These are phyloP conservation scores for Mionectes macconnelli DNA, from an alignment of 2,113 vertebrate species.

Conservation along the genomic window DNA sequence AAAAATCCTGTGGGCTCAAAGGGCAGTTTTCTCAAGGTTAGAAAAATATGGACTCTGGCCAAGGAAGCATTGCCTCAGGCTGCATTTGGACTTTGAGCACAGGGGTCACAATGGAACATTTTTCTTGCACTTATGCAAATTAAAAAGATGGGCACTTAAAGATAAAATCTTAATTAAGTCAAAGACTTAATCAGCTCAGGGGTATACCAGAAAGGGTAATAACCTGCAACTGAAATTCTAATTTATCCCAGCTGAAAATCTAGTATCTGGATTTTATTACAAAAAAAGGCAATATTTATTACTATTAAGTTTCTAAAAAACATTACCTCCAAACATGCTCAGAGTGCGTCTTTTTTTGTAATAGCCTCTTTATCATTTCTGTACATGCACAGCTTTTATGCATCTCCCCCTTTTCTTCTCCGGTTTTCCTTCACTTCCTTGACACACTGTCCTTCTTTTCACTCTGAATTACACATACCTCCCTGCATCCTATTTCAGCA, in stretches of 20 bases:
- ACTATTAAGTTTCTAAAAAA: neutral
- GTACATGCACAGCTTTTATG: neutral
- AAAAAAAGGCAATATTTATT: neutral
- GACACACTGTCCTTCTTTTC: neutral
- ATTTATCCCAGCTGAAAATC: neutral
- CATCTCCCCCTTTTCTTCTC: neutral
- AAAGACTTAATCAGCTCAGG: neutral
- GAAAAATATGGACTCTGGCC: neutral
- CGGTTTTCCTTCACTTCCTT: neutral
- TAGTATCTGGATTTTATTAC: neutral
- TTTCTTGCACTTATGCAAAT: neutral
- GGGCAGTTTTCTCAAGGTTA: neutral
- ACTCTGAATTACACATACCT: neutral
- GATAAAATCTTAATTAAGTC: conserved; percentile 35
- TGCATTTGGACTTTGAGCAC: neutral
- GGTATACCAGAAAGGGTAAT: neutral
- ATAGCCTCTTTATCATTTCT: neutral
- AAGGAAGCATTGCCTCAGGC: neutral
- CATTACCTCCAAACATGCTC: neutral
- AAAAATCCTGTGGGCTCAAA: neutral
- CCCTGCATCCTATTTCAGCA: neutral
- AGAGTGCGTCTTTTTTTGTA: neutral
- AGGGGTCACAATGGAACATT: neutral
- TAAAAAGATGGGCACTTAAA: neutral
- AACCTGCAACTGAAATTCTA: neutral